phyloP scores from a whole-genome alignment of 1,140 invertebrate species.

The Notospermus geniculatus region DNA sequence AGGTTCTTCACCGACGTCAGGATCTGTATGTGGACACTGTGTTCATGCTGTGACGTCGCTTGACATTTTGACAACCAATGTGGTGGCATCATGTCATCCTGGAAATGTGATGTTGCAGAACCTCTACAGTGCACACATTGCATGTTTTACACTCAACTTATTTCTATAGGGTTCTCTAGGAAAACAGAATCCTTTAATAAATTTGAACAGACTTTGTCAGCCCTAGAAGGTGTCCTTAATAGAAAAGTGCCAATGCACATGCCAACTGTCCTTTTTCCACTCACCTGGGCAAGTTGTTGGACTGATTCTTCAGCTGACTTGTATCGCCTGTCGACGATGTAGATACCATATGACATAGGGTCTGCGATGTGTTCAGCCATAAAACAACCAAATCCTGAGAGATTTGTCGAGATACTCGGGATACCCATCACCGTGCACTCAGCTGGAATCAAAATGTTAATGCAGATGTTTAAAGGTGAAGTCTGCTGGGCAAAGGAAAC shows the following conservation, averaged over 20 bases:
- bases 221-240: background rate
- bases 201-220: background rate
- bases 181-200: background rate
- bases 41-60: too few species aligned
- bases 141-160: too few species aligned
- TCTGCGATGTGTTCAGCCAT: constrained; percentile 98
- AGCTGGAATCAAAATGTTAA: constrained; percentile 60
- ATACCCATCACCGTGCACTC: constrained; percentile 99
- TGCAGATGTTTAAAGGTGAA: too few species aligned
- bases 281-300: constrained; percentile 84
- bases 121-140: too few species aligned
- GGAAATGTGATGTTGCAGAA: too few species aligned
- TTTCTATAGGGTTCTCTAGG: too few species aligned
- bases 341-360: constrained; percentile 97
- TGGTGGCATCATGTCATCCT: too few species aligned
- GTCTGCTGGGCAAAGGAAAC: too few species aligned
- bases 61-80: too few species aligned
- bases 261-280: too few species aligned
- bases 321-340: constrained; percentile 91
- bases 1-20: background rate
- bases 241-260: background rate
- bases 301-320: constrained; percentile 88
- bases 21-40: too few species aligned
- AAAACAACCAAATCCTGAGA: constrained; percentile 98
- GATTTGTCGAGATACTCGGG: constrained; percentile 94